Evolutionary conservation across 2,888 invertebrate genomes (phyloP), one percentile per base, ranked within the genome.

Genomic region (Microchrysa polita): DNA sequence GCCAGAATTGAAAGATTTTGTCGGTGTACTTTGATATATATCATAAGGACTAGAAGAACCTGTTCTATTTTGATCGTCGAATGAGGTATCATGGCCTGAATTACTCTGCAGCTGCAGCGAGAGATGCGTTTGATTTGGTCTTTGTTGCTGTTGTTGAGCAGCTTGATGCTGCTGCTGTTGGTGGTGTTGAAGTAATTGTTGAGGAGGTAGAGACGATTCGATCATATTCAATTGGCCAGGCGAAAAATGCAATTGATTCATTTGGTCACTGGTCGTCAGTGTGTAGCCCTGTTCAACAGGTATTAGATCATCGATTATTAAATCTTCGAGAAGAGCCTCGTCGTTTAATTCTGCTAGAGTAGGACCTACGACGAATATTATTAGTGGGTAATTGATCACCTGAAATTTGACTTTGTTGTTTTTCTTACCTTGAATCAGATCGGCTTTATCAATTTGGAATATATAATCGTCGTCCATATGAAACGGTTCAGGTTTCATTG

Each of bases 391-490:
- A 10, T 14, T 10, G n/a, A 16, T 27, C 34, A 22, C 12, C 9
- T 20, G 27, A 34, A 34, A n/a, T n/a, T n/a, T n/a, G n/a, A 44
- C 16, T 61, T n/a, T n/a, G 2, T 61, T 22, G 22, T 27, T 40
- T 40, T 4, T 23, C 5, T 40, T 72, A 76, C 74, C 80, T 83
- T 93, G 91, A 79, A 95, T 92, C 76, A 93, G 87, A 85, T 95
- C 95, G 52, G 93, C 90, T 85, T 94, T 93, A 83, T 95, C 95
- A 72, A 94, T 93, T 87, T 94, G 91, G 82, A 95, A 94, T 79
- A 94, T 94, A 81, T 94, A 95, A 81, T 95, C 95, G 80, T 95
- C 94, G 80, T 95, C 94, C 90, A 93, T 91, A 83, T 90, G 91
- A 79, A 92, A 90, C 12, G 90, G 86, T 79, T 91, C 91, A 67